A percentile compares a stretch with the other conserved stretches of the same genome.
Evolutionary conservation across 2,113 vertebrate species (phyloP).

Genomic region (human (Homo sapiens)): GRCh38 chr12:117117001-117117500

Average conservation of each 20-base stretch:
- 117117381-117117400: background rate
- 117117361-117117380: background rate
- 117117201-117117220: background rate
- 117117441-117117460: background rate
- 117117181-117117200: background rate
- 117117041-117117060: background rate
- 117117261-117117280: background rate
- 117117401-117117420: too few species aligned
- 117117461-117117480: background rate
- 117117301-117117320: background rate
- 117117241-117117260: too few species aligned
- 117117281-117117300: too few species aligned
- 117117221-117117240: too few species aligned
- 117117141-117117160: background rate
- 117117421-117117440: background rate
- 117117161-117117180: background rate
- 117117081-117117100: background rate
- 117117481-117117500: background rate
- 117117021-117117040: background rate
- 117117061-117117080: background rate
- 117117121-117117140: background rate
- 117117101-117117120: background rate
- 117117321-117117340: background rate
- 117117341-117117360: background rate
- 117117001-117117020: background rate